phyloP scores from a whole-genome alignment of 2,113 vertebrate genomes.

The Hemiscyllium ocellatum region DNA sequence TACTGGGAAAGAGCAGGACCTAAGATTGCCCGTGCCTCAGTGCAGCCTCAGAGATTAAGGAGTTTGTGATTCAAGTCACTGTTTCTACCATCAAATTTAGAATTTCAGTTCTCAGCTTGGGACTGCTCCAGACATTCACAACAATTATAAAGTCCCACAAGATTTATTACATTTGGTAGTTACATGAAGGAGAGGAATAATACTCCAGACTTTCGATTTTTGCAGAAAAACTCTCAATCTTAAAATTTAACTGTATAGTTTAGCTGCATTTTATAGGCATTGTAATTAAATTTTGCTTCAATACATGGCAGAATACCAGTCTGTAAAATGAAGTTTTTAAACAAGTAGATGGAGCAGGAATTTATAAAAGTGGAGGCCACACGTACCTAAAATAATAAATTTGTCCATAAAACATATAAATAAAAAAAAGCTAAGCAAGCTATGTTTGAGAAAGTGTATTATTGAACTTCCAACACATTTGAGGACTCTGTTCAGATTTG shows the following conservation, averaged over 20 bases:
- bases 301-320: background rate
- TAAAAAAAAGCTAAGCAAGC: background rate
- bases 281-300: background rate
- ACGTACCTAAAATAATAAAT: background rate
- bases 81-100: too few species aligned
- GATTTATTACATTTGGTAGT: background rate
- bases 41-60: too few species aligned
- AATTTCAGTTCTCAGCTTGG: too few species aligned
- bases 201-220: background rate
- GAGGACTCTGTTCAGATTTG: background rate
- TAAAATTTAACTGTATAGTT: background rate
- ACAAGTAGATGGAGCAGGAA: background rate
- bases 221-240: background rate
- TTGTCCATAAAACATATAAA: too few species aligned
- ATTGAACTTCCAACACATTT: background rate
- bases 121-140: background rate
- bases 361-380: background rate
- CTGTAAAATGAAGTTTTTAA: background rate
- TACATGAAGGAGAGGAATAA: background rate
- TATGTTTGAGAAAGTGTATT: background rate
- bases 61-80: too few species aligned
- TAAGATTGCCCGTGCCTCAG: too few species aligned
- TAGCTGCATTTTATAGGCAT: background rate
- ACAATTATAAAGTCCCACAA: background rate
- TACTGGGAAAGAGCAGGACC: too few species aligned